Base-by-base conservation (phyloP, 2,797 vertebrate genomes). In the Threskiornis aethiopicus region DNA sequence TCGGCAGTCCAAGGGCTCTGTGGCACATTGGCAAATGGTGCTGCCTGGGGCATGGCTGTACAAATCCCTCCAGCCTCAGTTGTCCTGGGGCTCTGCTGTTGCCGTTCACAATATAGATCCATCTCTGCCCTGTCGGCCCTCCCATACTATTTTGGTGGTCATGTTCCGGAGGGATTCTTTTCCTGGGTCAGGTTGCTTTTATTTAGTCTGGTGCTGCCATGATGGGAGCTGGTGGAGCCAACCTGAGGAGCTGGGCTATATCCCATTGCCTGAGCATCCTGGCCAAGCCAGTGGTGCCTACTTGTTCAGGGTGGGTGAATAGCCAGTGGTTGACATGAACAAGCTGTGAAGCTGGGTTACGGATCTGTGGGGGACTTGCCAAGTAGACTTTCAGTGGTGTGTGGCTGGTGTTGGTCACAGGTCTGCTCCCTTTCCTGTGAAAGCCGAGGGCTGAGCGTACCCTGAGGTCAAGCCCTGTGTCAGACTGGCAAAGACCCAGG, bases 341-440 rank as follows among this genome's bases (percentile, higher is more conserved):
- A 73, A 58, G 55, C 46, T 57, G 66, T 66, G 54, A 51, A 81
- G 18, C 33, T 42, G 58, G 11, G 42, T 49, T 82, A 25, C 0
- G 4, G 20, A 26, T 69, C 28, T 57, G 29, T 26, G n/a, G 13
- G 21, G 35, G 13, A 16, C 33, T 78, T 86, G 65, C 42, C 65
- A 65, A 0, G 10, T 9, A 28, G 49, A 31, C 55, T 62, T 84
- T 16, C 46, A 49, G 47, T 2, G 6, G 47, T 0, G 0, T 0
- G 0, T 15, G 51, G 33, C 5, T 71, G 54, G 26, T 71, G 52
- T n/a, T 72, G 46, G 19, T 65, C 5, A 1, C 46, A 51, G 54
- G 13, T 65, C 61, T 91, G 35, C 20, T 67, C 22, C 15, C 16
- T 47, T 72, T 51, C 7, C 54, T 47, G 42, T 59, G 77, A 17